Evolutionary conservation across 2,888 invertebrate genomes (phyloP).

Genomic region (Phengaris alcon): DNA sequence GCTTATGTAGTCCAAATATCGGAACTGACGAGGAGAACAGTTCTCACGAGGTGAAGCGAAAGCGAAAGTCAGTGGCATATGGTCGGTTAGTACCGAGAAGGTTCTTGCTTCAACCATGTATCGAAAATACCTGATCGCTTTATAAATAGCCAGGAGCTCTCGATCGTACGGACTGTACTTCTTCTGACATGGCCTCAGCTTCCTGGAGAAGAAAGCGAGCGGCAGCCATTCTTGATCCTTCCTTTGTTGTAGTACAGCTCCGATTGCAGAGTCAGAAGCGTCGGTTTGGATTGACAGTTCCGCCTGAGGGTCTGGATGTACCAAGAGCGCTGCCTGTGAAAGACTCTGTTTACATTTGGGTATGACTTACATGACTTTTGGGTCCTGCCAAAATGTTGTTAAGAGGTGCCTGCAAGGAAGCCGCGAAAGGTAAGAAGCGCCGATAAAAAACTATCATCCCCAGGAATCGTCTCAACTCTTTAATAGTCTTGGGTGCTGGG

Average conservation of each 20-base stretch:
- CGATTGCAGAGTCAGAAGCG: slow-evolving; percentile 12
- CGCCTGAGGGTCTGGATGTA: neutral
- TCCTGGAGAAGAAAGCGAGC: slow-evolving; percentile 51
- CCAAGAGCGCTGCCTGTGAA: no score
- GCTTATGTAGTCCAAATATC: slow-evolving; percentile 48
- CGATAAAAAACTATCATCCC: slow-evolving; percentile 25
- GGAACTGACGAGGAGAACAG: slow-evolving; percentile 45
- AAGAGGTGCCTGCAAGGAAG: slow-evolving; percentile 31
- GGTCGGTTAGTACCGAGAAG: slow-evolving; percentile 41
- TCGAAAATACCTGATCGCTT: slow-evolving; percentile 48
- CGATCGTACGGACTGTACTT: slow-evolving; percentile 43
- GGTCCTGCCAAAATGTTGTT: slow-evolving; percentile 26
- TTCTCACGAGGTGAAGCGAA: slow-evolving; percentile 46
- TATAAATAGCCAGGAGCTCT: slow-evolving; percentile 52
- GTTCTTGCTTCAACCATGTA: slow-evolving; percentile 50
- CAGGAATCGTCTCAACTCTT: slow-evolving; percentile 1
- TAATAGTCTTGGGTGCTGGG: no score
- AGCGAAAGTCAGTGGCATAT: slow-evolving; percentile 44
- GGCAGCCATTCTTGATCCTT: slow-evolving; percentile 43
- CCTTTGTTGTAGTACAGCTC: slow-evolving; percentile 2
- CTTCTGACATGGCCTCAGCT: slow-evolving; percentile 27
- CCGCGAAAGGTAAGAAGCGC: slow-evolving; percentile 3
- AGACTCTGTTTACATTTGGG: no score
- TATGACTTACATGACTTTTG: no score
- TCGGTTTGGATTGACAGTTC: slow-evolving; percentile 20